Conservation (phyloP, 2,797 vertebrate species). For the Miichthys miiuy region DNA sequence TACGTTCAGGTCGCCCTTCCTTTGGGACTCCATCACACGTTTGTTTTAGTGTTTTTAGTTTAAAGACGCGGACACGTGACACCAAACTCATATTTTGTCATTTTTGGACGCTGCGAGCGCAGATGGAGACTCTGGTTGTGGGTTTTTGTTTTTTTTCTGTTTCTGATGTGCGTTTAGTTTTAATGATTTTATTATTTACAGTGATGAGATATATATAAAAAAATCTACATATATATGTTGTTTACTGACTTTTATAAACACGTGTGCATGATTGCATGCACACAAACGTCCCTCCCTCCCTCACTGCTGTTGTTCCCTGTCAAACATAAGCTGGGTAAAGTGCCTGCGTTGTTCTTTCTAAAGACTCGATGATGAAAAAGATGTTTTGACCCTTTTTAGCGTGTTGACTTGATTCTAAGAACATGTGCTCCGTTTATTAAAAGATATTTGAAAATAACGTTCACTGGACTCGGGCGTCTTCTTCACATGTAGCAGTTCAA, state of each 20-base stretch:
- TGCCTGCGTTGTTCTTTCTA: constrained; percentile 87
- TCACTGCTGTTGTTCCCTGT: constrained; percentile 69
- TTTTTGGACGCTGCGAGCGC: neutral
- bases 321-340: constrained; percentile 80
- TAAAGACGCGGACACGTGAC: constrained; percentile 5
- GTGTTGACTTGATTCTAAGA: constrained; percentile 56
- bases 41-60: neutral
- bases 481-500: neutral
- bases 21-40: neutral
- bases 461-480: constrained; percentile 9
- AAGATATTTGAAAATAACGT: constrained; percentile 53
- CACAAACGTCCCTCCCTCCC: neutral
- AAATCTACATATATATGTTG: constrained; percentile 42
- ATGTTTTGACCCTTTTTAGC: constrained; percentile 65
- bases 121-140: neutral
- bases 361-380: constrained; percentile 38
- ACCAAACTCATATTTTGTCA: neutral
- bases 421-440: constrained; percentile 80
- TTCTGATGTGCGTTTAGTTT: constrained; percentile 23
- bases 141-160: constrained; percentile 17
- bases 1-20: neutral
- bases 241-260: constrained; percentile 59
- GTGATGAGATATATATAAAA: constrained; percentile 19
- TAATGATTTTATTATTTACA: constrained; percentile 40
- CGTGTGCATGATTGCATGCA: constrained; percentile 44